Evolutionary conservation across 2,888 invertebrate species (phyloP).

Genomic region (Pediacus dermestoides): DNA sequence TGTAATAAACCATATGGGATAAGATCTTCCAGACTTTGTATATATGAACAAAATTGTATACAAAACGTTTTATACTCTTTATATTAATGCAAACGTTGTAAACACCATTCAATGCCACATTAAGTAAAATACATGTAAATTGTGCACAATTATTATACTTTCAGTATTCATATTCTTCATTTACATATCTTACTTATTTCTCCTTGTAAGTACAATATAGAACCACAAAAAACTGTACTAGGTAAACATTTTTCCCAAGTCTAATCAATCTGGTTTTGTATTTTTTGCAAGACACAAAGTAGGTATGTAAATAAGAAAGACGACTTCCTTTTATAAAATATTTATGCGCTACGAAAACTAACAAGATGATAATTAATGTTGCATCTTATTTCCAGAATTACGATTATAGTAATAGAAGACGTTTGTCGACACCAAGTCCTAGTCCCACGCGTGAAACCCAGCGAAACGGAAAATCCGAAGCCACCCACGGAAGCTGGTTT

Average conservation of each 20-base stretch:
- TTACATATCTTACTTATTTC: too few relatives aligned
- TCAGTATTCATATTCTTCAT: too few relatives aligned
- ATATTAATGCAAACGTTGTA: slow-evolving; percentile 6
- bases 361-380: slow-evolving; percentile 2
- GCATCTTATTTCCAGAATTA: slow-evolving; percentile 46
- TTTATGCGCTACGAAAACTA: slow-evolving; percentile 4
- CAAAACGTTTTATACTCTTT: slow-evolving; percentile 5
- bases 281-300: too few relatives aligned
- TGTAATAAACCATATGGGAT: slow-evolving; percentile 13
- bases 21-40: slow-evolving; percentile 10
- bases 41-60: slow-evolving; percentile 13
- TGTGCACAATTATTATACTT: slow-evolving; percentile 5
- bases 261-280: too few relatives aligned
- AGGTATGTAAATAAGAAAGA: slow-evolving; percentile 8
- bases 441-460: slow-evolving; percentile 55
- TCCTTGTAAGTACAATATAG: too few relatives aligned
- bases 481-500: slow-evolving; percentile 65
- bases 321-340: slow-evolving; percentile 12
- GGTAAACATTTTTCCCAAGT: too few relatives aligned
- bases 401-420: slow-evolving; percentile 68
- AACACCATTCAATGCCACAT: slow-evolving; percentile 8
- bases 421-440: slow-evolving; percentile 69
- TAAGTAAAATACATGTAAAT: slow-evolving; percentile 8
- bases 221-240: too few relatives aligned
- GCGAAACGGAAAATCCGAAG: slow-evolving; percentile 43